A percentile compares a stretch with the other conserved stretches of the same genome.
phyloP scores from a whole-genome alignment of 2,888 invertebrate genomes.

The Sesia bembeciformis region DNA sequence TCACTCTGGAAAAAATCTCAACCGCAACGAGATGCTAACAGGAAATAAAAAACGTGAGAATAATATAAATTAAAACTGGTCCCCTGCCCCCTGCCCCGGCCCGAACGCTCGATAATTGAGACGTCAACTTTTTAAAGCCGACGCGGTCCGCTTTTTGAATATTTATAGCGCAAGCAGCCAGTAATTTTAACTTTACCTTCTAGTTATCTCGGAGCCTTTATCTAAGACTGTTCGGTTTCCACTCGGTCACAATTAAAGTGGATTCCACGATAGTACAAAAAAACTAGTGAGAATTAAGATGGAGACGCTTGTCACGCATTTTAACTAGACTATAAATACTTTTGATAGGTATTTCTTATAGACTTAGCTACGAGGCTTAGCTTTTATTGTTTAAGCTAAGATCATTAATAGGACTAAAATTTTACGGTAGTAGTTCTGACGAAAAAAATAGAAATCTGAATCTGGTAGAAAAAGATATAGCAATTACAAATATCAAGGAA shows the following conservation, averaged over 20 bases:
- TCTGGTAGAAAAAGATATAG: too few relatives aligned
- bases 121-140: constrained; percentile 65
- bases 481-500: too few relatives aligned
- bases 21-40: constrained; percentile 38
- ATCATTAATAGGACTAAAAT: too few relatives aligned
- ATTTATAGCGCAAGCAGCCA: constrained; percentile 62
- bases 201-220: constrained; percentile 56
- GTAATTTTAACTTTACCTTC: constrained; percentile 60
- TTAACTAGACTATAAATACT: neutral
- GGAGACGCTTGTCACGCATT: neutral
- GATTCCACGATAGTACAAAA: constrained; percentile 16
- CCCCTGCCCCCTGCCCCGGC: constrained; percentile 13
- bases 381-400: neutral
- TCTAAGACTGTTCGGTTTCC: constrained; percentile 35
- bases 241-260: constrained; percentile 24
- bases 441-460: too few relatives aligned
- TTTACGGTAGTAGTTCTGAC: too few relatives aligned
- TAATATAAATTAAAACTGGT: constrained; percentile 59
- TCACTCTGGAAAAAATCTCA: constrained; percentile 4
- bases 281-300: neutral
- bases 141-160: constrained; percentile 41
- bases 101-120: constrained; percentile 60
- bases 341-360: neutral
- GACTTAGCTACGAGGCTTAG: neutral
- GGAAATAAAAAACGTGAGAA: constrained; percentile 70